phyloP scores from a whole-genome alignment of 1,140 invertebrate genomes.

The Tribolium castaneum region DNA sequence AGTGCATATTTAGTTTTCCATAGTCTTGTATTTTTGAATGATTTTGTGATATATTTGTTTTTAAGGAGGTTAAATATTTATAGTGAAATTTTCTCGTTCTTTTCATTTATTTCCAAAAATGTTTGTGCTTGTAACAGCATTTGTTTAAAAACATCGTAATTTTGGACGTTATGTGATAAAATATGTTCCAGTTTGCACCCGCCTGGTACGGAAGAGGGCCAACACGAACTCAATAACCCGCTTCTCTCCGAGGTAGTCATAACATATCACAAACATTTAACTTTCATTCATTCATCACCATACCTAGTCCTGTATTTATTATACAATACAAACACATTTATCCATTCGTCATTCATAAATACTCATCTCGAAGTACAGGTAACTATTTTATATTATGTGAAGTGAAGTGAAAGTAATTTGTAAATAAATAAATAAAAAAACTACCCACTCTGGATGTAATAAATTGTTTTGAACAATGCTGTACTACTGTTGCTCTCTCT shows the following conservation, averaged over 20 bases:
- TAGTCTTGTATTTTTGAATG: too few relatives aligned
- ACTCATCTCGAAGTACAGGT: conserved; percentile 30
- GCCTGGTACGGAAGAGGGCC: conserved; percentile 77
- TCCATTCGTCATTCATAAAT: conserved; percentile 26
- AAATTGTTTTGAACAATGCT: conserved; percentile 23
- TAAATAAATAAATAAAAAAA: conserved; percentile 19
- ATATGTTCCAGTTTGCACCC: conserved; percentile 74
- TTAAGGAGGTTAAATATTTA: too few relatives aligned
- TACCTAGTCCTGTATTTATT: conserved; percentile 52
- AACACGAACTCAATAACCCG: conserved; percentile 78
- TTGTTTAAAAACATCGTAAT: too few relatives aligned
- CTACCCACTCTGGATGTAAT: background rate
- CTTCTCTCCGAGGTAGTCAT: conserved; percentile 74
- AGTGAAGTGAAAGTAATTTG: conserved; percentile 32
- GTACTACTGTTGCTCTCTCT: conserved; percentile 20
- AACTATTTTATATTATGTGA: conserved; percentile 13
- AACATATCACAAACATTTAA: conserved; percentile 39
- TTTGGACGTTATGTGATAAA: too few relatives aligned
- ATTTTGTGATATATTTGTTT: too few relatives aligned
- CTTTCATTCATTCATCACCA: conserved; percentile 39
- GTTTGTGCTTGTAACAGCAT: too few relatives aligned
- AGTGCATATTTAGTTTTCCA: too few relatives aligned
- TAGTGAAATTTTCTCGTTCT: too few relatives aligned
- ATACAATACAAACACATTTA: conserved; percentile 32
- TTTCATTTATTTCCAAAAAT: too few relatives aligned